Evolutionary conservation across 2,888 invertebrate species (phyloP).

Genomic region (Syritta pipiens): DNA sequence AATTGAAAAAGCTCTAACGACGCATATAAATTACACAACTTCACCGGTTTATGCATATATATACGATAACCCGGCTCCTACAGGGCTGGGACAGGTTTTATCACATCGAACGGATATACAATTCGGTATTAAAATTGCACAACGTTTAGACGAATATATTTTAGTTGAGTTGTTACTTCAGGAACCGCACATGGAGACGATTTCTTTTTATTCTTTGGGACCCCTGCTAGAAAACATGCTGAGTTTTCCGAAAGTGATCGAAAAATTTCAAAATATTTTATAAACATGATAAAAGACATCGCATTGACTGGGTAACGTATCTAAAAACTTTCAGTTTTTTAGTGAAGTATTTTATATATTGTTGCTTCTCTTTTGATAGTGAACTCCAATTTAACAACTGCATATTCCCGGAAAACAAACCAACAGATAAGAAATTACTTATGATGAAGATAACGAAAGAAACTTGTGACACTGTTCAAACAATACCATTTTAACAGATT

Average conservation of each 20-base stretch:
- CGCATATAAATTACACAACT: slow-evolving; percentile 82
- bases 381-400: too few relatives aligned
- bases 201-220: slow-evolving; percentile 72
- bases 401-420: too few relatives aligned
- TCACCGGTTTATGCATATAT: slow-evolving; percentile 84
- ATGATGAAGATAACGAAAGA: too few relatives aligned
- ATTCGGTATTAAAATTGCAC: slow-evolving; percentile 81
- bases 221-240: neutral
- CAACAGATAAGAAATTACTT: too few relatives aligned
- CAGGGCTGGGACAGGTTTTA: slow-evolving; percentile 82
- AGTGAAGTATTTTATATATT: too few relatives aligned
- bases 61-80: slow-evolving; percentile 82
- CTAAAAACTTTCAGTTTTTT: too few relatives aligned
- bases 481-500: too few relatives aligned
- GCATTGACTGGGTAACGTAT: slow-evolving; percentile 36
- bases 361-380: too few relatives aligned
- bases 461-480: too few relatives aligned
- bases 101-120: slow-evolving; percentile 79
- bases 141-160: neutral
- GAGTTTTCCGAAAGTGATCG: slow-evolving; percentile 64
- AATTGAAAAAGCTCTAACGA: slow-evolving; percentile 82
- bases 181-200: slow-evolving; percentile 75
- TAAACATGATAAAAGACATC: slow-evolving; percentile 73
- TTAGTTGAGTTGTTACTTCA: slow-evolving; percentile 17
- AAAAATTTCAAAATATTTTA: slow-evolving; percentile 70